These are phyloP conservation scores for Cosmorhoe ocellata DNA, from an alignment of 2,888 invertebrate genomes.

Conservation along the genomic window DNA sequence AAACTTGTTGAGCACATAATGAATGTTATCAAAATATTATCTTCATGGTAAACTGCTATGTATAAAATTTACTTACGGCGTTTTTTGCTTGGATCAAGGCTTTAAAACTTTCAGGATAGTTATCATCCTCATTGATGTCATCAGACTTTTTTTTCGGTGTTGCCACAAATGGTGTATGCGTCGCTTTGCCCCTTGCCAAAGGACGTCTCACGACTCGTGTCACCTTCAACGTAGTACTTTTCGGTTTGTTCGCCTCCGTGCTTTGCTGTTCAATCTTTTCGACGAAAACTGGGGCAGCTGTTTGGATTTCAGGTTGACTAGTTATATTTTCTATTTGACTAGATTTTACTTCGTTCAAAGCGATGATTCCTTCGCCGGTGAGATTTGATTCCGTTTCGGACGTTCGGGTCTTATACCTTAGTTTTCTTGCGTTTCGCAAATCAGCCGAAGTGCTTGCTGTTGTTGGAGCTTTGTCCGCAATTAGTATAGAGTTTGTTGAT, in stretches of 20 bases:
- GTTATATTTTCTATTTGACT: constrained; percentile 64
- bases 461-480: constrained; percentile 59
- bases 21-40: not conserved
- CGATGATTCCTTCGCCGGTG: constrained; percentile 61
- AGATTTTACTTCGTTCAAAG: constrained; percentile 63
- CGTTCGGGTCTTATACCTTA: constrained; percentile 61
- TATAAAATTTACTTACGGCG: constrained; percentile 62
- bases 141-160: constrained; percentile 54
- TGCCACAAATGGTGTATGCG: constrained; percentile 43
- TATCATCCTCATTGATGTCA: constrained; percentile 84
- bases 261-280: constrained; percentile 52
- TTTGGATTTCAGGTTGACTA: constrained; percentile 64
- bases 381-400: constrained; percentile 69
- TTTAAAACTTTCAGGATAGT: constrained; percentile 86
- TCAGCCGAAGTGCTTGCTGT: constrained; percentile 58
- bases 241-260: constrained; percentile 52
- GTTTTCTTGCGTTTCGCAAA: constrained; percentile 59
- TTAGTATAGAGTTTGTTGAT: constrained; percentile 62
- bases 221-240: constrained; percentile 54
- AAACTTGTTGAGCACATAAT: not conserved
- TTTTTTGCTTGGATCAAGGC: constrained; percentile 84
- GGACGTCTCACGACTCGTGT: constrained; percentile 63
- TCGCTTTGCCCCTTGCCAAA: constrained; percentile 49
- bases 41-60: not conserved
- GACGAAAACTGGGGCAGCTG: constrained; percentile 40